A percentile compares a stretch with the other conserved stretches of the same genome.
Evolutionary conservation across 1,140 invertebrate species (phyloP).

Genomic region (Panagrolaimus sp.): DNA sequence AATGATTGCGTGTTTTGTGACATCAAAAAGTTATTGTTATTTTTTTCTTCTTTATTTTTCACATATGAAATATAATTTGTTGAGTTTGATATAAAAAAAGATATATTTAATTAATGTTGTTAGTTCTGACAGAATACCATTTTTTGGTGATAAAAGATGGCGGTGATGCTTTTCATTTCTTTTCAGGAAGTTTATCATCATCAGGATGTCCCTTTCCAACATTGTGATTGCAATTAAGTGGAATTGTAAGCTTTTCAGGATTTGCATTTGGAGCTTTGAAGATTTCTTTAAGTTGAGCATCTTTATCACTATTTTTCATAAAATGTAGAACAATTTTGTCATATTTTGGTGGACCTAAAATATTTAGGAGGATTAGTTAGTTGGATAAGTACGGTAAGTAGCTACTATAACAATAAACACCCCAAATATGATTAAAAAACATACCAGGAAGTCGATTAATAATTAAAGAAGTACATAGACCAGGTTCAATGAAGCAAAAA

Average conservation of each 20-base stretch:
- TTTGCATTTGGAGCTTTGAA: conserved; percentile 13
- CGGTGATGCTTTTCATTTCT: conserved; percentile 2
- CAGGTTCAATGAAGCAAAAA: conserved; percentile 12
- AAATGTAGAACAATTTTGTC: conserved; percentile 11
- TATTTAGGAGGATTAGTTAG: background rate
- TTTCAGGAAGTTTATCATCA: conserved; percentile 13
- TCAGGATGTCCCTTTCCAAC: background rate
- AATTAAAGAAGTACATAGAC: background rate
- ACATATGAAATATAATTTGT: conserved; percentile 1
- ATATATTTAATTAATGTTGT: conserved; percentile 7
- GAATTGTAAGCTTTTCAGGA: conserved; percentile 14
- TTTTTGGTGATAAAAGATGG: background rate
- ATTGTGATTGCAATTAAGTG: background rate
- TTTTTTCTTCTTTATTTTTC: background rate
- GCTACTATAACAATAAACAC: background rate
- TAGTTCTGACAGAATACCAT: background rate
- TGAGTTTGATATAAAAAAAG: background rate
- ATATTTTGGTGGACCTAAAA: conserved; percentile 8
- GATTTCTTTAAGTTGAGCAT: conserved; percentile 8
- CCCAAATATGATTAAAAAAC: no score
- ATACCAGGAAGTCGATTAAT: conserved; percentile 10
- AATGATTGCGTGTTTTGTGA: no score
- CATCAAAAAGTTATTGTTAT: background rate
- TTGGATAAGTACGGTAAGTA: background rate
- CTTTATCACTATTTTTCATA: conserved; percentile 15